Evolutionary conservation across 2,113 vertebrate species (phyloP), one percentile per base, ranked within the genome.

Genomic region (Leucoraja erinaceus): DNA sequence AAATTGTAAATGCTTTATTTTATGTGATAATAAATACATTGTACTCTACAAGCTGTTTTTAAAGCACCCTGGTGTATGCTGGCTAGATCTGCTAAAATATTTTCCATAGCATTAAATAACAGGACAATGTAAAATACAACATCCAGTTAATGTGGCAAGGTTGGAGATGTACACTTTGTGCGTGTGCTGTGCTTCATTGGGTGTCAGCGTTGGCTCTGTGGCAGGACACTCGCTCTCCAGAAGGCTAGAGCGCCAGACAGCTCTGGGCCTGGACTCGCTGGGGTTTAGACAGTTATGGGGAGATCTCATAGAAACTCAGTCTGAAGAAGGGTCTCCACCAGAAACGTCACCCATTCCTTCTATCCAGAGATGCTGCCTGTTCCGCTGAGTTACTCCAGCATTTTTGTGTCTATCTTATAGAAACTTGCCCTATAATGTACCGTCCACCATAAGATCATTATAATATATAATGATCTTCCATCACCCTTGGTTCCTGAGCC

Each of bases 21-120:
- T 91, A 72, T 28, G 68, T 18, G n/a, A 72, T 72, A 91, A 74
- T 91, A 91, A 91, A 91, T 68, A 72, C 10, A 72, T 72, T 72
- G 88, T 18, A 38, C n/a, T 11, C 61, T 33, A 38, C 63, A 68
- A 3, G n/a, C 33, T 90, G 25, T 70, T 70, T n/a, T 72, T 91
- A 70, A 47, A 70, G 33, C 5, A 5, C 63, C 18, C 63, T 38
- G 63, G 14, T 63, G 7, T 70, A 72, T 70, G 88, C 10, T 33
- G 47, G 88, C 20, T 9, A 9, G 6, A 47, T 47, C 20, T 91
- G 66, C 63, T 4, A 9, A 47, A 90, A 28, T 47, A 10, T 2
- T 9, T 91, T 74, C 83, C 38, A 54, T 22, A 25, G 33, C 61
- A 1, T 83, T 83, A 8, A 16, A 61, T 63, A 70, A 47, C 31